Conservation (phyloP, 2,113 vertebrate genomes). For the Peromyscus maniculatus region DNA sequence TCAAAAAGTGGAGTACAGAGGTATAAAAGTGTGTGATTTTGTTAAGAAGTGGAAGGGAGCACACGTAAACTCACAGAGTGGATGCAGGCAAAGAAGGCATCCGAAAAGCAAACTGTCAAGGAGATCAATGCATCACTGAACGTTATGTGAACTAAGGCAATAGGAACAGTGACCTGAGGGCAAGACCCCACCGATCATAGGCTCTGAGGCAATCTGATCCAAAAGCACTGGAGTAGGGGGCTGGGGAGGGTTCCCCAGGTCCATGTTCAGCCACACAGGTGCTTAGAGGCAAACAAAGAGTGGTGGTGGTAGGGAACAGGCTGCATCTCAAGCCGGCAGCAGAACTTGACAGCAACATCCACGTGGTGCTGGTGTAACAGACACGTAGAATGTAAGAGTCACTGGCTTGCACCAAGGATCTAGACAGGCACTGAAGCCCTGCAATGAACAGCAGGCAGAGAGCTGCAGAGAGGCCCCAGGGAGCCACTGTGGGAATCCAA, state of each 20-base stretch:
- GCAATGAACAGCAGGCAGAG: not conserved
- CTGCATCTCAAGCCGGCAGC: not conserved
- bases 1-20: too few relatives aligned
- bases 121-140: fast-evolving
- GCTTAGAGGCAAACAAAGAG: not conserved
- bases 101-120: not conserved
- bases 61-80: not conserved
- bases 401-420: not conserved
- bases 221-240: not conserved
- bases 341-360: not conserved
- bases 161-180: too few relatives aligned
- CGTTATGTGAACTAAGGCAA: too few relatives aligned
- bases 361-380: too few relatives aligned
- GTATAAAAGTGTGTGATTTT: not conserved
- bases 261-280: not conserved
- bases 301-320: too few relatives aligned
- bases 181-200: not conserved
- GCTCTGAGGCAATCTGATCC: not conserved
- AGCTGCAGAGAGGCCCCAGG: not conserved
- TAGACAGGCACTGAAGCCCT: not conserved
- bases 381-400: not conserved
- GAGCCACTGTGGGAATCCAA: too few relatives aligned
- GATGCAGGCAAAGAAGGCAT: not conserved
- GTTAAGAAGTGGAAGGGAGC: too few relatives aligned
- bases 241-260: not conserved